Evolutionary conservation across 2,113 vertebrate genomes (phyloP), one percentile per base, ranked within the genome.

Genomic region (Otus sunia): DNA sequence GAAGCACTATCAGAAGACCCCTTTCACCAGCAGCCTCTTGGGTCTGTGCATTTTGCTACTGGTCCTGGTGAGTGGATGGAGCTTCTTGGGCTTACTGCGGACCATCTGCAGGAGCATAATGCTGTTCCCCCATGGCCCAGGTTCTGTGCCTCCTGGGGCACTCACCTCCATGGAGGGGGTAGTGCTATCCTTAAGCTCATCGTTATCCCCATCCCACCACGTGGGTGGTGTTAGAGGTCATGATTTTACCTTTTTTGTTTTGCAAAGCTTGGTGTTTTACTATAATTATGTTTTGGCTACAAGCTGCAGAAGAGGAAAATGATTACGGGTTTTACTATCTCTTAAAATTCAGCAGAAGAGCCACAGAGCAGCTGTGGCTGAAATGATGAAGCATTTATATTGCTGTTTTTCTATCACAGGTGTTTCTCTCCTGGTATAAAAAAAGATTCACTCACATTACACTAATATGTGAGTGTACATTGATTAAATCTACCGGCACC

Each of bases 231-330:
- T 15, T n/a, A 19, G 13, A 8, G 66, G 69, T 72, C 47, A 14
- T 2, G 4, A 25, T 47, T 92, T 86, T 77, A 89, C 64, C 76
- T 71, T 60, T 52, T 47, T 27, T 12, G 1, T 85, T 91, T 89
- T 64, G 73, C 60, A 72, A 18, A 85, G n/a, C 91, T 78, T 32
- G 12, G 12, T 45, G 15, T 30, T 91, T 78, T 36, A 47, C 77
- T 87, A 15, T 91, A 87, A 95, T 91, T 67, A 89, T 92, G 89
- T 94, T 97, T 96, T 90, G 95, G 94, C 95, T 96, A 78, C 73
- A 37, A 96, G 58, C 89, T 94, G 66, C 77, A 82, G 73, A 92
- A 96, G 88, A 92, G 87, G 59, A 73, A 89, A 43, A 81, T 92
- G 84, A 96, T 96, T 92, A 87, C 0, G 19, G 87, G 80, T 47